A percentile compares a stretch with the other conserved stretches of the same genome.
These are phyloP conservation scores for Amphipoea oculea DNA, from an alignment of 2,888 invertebrate genomes.

Conservation along the genomic window DNA sequence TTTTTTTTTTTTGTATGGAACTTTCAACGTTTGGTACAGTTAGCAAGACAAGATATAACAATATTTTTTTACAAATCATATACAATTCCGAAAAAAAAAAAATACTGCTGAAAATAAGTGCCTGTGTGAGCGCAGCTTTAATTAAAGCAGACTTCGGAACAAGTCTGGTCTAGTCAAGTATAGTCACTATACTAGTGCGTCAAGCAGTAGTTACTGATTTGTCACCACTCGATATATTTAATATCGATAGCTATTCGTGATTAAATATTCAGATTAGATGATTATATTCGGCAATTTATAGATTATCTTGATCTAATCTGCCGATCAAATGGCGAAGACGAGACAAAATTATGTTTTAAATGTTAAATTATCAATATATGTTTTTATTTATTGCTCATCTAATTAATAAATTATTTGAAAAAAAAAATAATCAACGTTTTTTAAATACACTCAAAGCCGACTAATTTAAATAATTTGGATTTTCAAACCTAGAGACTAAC, in stretches of 20 bases:
- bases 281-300: constrained; percentile 18
- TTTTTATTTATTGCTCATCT: constrained; percentile 39
- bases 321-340: constrained; percentile 14
- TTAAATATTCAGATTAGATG: constrained; percentile 23
- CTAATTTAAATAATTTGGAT: background rate
- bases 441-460: background rate
- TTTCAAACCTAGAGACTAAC: background rate
- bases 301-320: constrained; percentile 29
- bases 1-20: too few relatives aligned
- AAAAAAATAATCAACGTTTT: constrained; percentile 1
- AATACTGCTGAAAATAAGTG: background rate
- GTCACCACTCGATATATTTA: constrained; percentile 40
- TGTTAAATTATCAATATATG: background rate
- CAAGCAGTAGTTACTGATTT: constrained; percentile 48
- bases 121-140: background rate
- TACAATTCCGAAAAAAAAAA: background rate
- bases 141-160: constrained; percentile 1
- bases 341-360: constrained; percentile 21
- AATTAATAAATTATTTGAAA: constrained; percentile 20
- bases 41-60: too few relatives aligned
- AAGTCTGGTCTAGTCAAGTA: background rate
- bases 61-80: too few relatives aligned
- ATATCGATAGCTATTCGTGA: constrained; percentile 16
- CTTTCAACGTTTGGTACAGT: too few relatives aligned
- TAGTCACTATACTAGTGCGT: background rate